These are phyloP conservation scores for Diadromus collaris DNA, from an alignment of 2,888 invertebrate genomes.

Conservation along the genomic window DNA sequence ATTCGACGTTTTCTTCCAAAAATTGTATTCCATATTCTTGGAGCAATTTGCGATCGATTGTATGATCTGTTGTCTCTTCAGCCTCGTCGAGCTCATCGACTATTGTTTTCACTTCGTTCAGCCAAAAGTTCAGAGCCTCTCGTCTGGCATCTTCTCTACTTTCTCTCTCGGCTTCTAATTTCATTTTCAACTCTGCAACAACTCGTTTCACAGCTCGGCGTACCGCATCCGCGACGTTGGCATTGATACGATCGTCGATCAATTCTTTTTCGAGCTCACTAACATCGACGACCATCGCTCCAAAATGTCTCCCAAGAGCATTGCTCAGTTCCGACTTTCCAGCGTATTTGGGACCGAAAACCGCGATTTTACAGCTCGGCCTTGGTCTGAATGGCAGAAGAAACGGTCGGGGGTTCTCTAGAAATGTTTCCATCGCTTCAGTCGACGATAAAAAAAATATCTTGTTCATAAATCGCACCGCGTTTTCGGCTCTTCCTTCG, in stretches of 20 bases:
- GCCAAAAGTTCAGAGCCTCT: slow-evolving; percentile 79
- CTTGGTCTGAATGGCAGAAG: slow-evolving; percentile 83
- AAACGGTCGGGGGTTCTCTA: slow-evolving; percentile 84
- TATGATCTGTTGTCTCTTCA: slow-evolving; percentile 61
- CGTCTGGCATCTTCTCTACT: slow-evolving; percentile 78
- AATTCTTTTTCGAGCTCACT: slow-evolving; percentile 67
- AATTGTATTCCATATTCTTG: slow-evolving; percentile 71
- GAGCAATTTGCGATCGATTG: slow-evolving; percentile 65
- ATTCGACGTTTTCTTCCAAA: slow-evolving; percentile 76
- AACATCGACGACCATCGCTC: slow-evolving; percentile 80
- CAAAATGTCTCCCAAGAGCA: slow-evolving; percentile 82
- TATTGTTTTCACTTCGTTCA: slow-evolving; percentile 61
- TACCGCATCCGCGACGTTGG: slow-evolving; percentile 66
- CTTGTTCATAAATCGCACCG: slow-evolving; percentile 84
- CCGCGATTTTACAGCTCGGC: slow-evolving; percentile 83
- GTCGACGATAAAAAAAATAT: slow-evolving; percentile 83
- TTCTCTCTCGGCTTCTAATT: slow-evolving; percentile 77
- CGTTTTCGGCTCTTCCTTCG: slow-evolving; percentile 82
- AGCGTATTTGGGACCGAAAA: slow-evolving; percentile 83
- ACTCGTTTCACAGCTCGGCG: slow-evolving; percentile 69
- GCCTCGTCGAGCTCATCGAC: slow-evolving; percentile 59
- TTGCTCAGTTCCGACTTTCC: slow-evolving; percentile 84
- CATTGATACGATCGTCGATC: slow-evolving; percentile 59
- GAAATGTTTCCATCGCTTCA: slow-evolving; percentile 81
- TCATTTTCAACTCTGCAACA: slow-evolving; percentile 63